Evolutionary conservation across 2,888 invertebrate species (phyloP).

Genomic region (Sarcophaga caerulescens): DNA sequence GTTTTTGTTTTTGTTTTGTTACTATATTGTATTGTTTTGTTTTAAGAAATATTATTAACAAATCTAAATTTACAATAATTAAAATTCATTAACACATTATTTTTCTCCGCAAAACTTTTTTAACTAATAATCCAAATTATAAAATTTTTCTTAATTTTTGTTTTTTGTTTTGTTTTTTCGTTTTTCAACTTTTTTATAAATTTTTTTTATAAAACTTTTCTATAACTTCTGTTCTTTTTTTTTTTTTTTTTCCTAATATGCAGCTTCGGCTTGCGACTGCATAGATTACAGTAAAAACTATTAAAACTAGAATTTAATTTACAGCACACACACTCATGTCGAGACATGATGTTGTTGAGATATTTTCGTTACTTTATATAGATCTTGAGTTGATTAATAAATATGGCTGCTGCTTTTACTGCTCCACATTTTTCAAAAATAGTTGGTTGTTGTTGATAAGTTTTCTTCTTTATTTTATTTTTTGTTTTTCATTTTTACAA

Average conservation of each 20-base stretch:
- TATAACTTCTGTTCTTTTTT: constrained; percentile 33
- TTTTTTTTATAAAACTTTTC: constrained; percentile 60
- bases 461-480: constrained; percentile 3
- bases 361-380: constrained; percentile 38
- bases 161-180: not conserved
- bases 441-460: not conserved
- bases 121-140: constrained; percentile 55
- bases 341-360: constrained; percentile 46
- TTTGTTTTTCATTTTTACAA: constrained; percentile 54
- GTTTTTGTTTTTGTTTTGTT: constrained; percentile 29
- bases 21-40: constrained; percentile 21
- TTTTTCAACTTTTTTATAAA: constrained; percentile 1
- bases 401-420: constrained; percentile 48
- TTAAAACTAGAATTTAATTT: constrained; percentile 63
- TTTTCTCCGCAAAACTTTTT: constrained; percentile 32
- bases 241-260: constrained; percentile 47
- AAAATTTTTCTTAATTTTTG: constrained; percentile 36
- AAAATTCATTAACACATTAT: constrained; percentile 58
- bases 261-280: constrained; percentile 38
- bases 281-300: constrained; percentile 60
- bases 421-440: constrained; percentile 21
- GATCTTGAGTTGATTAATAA: constrained; percentile 34
- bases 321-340: constrained; percentile 51
- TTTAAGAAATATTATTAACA: constrained; percentile 55
- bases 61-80: constrained; percentile 62